phyloP scores from a whole-genome alignment of 1,140 invertebrate genomes.

The Zophobas atratus region DNA sequence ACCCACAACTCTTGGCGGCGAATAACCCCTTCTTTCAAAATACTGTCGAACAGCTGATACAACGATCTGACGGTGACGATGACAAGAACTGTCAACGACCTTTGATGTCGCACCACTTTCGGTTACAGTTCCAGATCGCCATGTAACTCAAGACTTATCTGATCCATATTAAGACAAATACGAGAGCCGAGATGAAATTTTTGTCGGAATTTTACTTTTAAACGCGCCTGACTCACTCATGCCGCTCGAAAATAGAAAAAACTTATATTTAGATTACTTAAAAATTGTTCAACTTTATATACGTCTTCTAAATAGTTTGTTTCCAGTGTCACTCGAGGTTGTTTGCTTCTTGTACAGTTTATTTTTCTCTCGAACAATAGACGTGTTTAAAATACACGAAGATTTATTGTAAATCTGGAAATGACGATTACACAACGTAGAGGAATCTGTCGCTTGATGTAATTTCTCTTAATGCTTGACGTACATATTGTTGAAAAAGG shows the following conservation, averaged over 20 bases:
- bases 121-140: conserved; percentile 9
- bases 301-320: neutral
- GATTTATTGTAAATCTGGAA: no score
- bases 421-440: neutral
- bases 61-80: conserved; percentile 18
- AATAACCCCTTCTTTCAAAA: neutral
- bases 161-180: conserved; percentile 24
- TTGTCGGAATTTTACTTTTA: conserved; percentile 1
- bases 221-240: neutral
- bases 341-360: neutral
- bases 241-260: conserved; percentile 19
- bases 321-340: neutral
- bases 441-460: neutral
- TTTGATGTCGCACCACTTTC: conserved; percentile 22
- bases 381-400: neutral
- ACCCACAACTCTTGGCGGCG: no score
- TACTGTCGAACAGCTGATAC: conserved; percentile 19
- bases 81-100: conserved; percentile 36
- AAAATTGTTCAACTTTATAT: conserved; percentile 5
- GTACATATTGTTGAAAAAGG: conserved; percentile 2
- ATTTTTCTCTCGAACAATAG: neutral
- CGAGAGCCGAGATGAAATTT: neutral
- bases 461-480: neutral
- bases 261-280: conserved; percentile 12
- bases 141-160: conserved; percentile 10